Evolutionary conservation across 1,140 invertebrate genomes (phyloP).

Genomic region (Adoxophyes honmai): DNA sequence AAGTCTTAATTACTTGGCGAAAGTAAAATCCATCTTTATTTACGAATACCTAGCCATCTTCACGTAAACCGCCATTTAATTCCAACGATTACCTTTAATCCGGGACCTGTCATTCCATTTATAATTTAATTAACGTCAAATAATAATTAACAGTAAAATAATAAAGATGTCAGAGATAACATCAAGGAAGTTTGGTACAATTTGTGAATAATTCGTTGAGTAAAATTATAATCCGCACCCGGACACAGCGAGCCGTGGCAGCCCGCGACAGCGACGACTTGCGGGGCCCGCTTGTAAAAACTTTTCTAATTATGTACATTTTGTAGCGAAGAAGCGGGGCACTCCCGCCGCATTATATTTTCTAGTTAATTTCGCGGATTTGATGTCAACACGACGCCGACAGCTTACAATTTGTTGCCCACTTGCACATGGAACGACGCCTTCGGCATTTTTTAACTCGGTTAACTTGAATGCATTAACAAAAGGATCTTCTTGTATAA

Average conservation of each 20-base stretch:
- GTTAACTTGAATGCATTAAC: too few relatives aligned
- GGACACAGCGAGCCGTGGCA: conserved; percentile 66
- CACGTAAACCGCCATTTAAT: too few relatives aligned
- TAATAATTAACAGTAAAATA: conserved; percentile 13
- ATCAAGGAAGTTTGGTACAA: conserved; percentile 29
- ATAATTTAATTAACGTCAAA: conserved; percentile 11
- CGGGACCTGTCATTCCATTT: background rate
- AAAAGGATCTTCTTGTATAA: too few relatives aligned
- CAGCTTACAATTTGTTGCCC: conserved; percentile 11
- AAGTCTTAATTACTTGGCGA: too few relatives aligned
- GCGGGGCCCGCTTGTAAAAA: conserved; percentile 64
- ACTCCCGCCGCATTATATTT: conserved; percentile 59
- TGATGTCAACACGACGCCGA: conserved; percentile 35
- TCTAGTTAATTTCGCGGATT: conserved; percentile 60
- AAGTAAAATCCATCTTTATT: too few relatives aligned
- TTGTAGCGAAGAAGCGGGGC: conserved; percentile 64
- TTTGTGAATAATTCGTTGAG: conserved; percentile 68
- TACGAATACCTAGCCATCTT: too few relatives aligned
- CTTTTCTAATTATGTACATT: conserved; percentile 76
- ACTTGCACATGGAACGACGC: background rate
- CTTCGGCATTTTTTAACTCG: too few relatives aligned
- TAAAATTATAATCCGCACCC: conserved; percentile 65
- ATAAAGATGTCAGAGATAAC: conserved; percentile 13
- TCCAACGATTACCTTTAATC: background rate
- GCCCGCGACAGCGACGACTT: conserved; percentile 64